Evolutionary conservation across 2,113 vertebrate genomes (phyloP), one percentile per base, ranked within the genome.

Genomic region (Myiozetetes cayanensis): DNA sequence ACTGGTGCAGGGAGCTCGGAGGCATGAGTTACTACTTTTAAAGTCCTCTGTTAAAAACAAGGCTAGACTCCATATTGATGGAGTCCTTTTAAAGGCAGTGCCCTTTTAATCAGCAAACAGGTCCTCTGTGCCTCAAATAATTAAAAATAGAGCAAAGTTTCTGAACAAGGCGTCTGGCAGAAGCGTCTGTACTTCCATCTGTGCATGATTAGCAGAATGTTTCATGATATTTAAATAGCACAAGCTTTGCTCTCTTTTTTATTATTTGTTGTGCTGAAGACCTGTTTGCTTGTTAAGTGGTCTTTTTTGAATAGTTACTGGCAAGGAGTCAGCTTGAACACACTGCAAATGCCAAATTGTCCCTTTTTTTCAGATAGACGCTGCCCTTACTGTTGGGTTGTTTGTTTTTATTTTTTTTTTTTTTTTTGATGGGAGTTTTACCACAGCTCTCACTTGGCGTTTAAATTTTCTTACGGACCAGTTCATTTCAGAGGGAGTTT

Each of bases 141-240:
- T 97, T 97, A 98, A 98, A 98, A 98, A 98, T 98, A 98, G 97
- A 98, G 96, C 93, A 97, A 97, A 97, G 94, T 98, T 98, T 98
- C 88, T 97, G 97, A 98, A 97, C 97, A 97, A 97, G 96, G 95
- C 94, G 81, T 96, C 96, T 98, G 97, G 97, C 97, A 98, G 94
- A 94, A 96, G 96, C 95, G 96, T 96, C 96, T 96, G 89, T 97
- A 94, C 96, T 98, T 97, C 97, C 97, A 98, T 97, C 97, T 98
- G 97, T 97, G 97, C 95, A 31, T 96, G 96, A 97, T 98, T 98
- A 98, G 96, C 97, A 97, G 97, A 98, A 97, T 97, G 97, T 97
- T 97, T 97, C 95, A 84, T 91, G 97, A 93, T 97, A 97, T 97
- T 98, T 97, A 98, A 98, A 97, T 98, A 97, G 96, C 96, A 96